Evolutionary conservation across 2,797 vertebrate species (phyloP).

Genomic region (Delichon dasypus): DNA sequence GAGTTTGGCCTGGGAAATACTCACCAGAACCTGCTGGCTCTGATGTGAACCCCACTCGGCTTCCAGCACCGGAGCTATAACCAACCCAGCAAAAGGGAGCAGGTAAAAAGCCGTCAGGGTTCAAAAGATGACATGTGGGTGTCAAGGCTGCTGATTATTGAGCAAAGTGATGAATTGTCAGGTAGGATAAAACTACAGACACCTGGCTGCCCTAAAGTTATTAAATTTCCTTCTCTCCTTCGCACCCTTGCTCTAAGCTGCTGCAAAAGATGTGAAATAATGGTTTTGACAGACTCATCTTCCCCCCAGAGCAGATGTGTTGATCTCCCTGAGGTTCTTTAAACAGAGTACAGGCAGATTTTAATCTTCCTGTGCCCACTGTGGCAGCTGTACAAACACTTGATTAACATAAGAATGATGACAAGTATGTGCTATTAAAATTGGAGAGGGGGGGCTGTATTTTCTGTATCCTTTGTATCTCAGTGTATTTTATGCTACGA

Average conservation of each 20-base stretch:
- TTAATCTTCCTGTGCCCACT: conserved; percentile 58
- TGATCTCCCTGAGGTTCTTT: conserved; percentile 58
- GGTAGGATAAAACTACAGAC: not conserved
- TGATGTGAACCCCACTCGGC: not conserved
- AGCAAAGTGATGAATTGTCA: not conserved
- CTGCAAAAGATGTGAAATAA: conserved; percentile 46
- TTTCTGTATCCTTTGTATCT: conserved; percentile 40
- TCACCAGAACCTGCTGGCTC: not conserved
- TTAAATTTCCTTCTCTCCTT: not conserved
- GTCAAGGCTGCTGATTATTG: not conserved
- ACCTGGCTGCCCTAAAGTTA: not conserved
- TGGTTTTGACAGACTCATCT: conserved; percentile 43
- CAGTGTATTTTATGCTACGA: conserved; percentile 50
- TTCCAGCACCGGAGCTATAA: not conserved
- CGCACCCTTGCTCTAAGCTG: not conserved
- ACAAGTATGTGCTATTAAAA: conserved; percentile 53
- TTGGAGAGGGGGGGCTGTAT: not conserved
- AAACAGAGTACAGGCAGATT: conserved; percentile 58
- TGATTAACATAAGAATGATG: conserved; percentile 67
- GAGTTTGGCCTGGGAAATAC: not conserved
- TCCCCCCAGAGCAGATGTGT: conserved; percentile 49
- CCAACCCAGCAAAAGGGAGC: not conserved
- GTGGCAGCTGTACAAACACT: conserved; percentile 64
- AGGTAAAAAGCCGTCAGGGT: not conserved
- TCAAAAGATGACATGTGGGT: not conserved